These are phyloP conservation scores for Anthonomus grandis DNA, from an alignment of 1,140 invertebrate genomes.

Conservation along the genomic window DNA sequence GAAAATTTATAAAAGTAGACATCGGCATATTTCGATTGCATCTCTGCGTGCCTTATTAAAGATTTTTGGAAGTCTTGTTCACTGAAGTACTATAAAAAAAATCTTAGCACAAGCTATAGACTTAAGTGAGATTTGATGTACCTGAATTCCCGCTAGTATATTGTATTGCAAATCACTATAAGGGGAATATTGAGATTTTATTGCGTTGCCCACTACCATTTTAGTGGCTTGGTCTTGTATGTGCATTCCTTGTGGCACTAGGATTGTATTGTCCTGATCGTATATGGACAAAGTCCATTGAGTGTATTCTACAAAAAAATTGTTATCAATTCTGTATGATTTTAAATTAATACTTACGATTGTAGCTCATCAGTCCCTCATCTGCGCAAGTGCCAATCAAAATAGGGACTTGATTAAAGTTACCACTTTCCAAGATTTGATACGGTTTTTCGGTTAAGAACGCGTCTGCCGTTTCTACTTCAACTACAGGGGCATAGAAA, in stretches of 20 bases:
- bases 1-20: constrained; percentile 39
- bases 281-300: constrained; percentile 16
- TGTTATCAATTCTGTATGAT: not conserved
- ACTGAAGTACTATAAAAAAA: constrained; percentile 19
- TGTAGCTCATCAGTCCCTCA: constrained; percentile 26
- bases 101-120: not conserved
- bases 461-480: constrained; percentile 25
- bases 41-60: constrained; percentile 22
- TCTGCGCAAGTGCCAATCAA: constrained; percentile 35
- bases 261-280: constrained; percentile 5
- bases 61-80: constrained; percentile 25
- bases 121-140: not conserved
- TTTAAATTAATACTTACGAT: constrained; percentile 11
- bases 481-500: constrained; percentile 31
- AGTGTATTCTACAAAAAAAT: constrained; percentile 7
- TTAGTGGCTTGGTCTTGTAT: not conserved
- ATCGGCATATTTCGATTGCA: constrained; percentile 30
- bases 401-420: constrained; percentile 30
- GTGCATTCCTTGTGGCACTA: constrained; percentile 20
- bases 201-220: constrained; percentile 5
- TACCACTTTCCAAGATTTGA: constrained; percentile 21
- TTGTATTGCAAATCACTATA: constrained; percentile 15
- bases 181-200: constrained; percentile 20
- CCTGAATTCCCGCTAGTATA: constrained; percentile 14
- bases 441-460: constrained; percentile 31